These are phyloP conservation scores for Sipha flava DNA, from an alignment of 1,140 invertebrate genomes.

Conservation along the genomic window DNA sequence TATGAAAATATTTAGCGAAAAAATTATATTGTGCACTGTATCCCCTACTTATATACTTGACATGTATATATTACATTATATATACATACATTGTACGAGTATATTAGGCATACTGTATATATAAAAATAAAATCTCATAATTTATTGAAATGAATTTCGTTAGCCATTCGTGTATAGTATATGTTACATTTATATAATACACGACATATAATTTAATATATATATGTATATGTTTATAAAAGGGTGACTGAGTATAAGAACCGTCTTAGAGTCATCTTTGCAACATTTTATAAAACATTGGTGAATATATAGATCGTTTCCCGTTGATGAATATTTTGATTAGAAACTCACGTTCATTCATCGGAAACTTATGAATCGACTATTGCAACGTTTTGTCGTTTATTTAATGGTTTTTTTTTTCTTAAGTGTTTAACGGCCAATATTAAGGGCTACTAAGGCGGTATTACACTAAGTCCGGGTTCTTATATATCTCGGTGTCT, in stretches of 20 bases:
- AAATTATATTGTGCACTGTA: not conserved
- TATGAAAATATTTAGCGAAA: not conserved
- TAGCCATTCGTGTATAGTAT: not conserved
- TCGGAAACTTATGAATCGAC: too few relatives aligned
- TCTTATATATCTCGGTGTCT: not conserved
- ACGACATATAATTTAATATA: too few relatives aligned
- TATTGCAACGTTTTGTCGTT: too few relatives aligned
- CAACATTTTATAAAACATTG: not conserved
- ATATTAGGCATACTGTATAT: too few relatives aligned
- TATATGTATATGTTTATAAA: not conserved
- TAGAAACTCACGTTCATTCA: not conserved
- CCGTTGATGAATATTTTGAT: not conserved
- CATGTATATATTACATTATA: not conserved
- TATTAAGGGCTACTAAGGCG: not conserved
- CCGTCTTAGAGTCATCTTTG: not conserved
- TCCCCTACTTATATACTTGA: not conserved
- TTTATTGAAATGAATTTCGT: not conserved
- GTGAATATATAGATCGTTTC: not conserved
- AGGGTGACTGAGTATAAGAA: not conserved
- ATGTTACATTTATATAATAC: too few relatives aligned
- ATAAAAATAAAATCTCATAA: not conserved
- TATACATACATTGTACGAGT: not conserved
- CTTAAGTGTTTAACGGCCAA: not conserved
- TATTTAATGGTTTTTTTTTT: not conserved
- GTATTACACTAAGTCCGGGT: not conserved